Percentiles rank a stretch among this genome's conserved stretches.
phyloP scores from a whole-genome alignment of 1,140 invertebrate genomes.

The Calliopsis andreniformis region DNA sequence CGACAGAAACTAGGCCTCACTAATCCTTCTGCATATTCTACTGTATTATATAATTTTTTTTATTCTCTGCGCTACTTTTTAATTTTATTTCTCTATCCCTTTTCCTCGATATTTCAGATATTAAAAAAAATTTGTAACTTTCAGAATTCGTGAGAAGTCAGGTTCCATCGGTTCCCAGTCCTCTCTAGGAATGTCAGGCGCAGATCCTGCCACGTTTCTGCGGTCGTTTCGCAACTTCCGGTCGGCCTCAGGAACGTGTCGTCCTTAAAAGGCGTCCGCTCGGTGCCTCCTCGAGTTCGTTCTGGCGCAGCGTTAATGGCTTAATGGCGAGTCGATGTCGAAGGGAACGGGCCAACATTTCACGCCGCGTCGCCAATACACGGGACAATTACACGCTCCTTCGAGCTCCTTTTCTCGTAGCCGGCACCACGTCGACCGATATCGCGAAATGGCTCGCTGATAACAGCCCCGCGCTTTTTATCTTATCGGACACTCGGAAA shows the following conservation, averaged over 20 bases:
- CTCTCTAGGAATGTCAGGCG: no score
- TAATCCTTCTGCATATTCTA: no score
- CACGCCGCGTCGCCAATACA: constrained; percentile 42
- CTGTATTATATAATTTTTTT: no score
- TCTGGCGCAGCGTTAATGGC: constrained; percentile 66
- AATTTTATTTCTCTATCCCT: no score
- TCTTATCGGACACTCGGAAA: constrained; percentile 78
- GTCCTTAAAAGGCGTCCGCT: constrained; percentile 42
- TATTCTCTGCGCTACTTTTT: no score
- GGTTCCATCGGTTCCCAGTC: no score
- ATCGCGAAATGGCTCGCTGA: constrained; percentile 66
- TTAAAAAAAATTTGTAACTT: no score
- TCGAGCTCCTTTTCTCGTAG: constrained; percentile 15
- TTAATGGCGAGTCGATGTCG: constrained; percentile 77
- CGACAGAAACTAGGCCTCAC: no score
- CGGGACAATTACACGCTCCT: constrained; percentile 54
- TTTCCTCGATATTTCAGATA: no score
- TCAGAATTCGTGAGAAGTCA: no score
- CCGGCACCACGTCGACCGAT: constrained; percentile 26
- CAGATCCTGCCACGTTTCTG: neutral
- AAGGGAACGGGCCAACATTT: constrained; percentile 66
- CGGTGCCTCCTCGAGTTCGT: neutral
- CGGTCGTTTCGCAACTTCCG: constrained; percentile 20
- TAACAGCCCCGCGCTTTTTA: constrained; percentile 66
- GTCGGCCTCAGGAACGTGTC: neutral